Conservation (phyloP, 1,140 invertebrate genomes). For the Cyclargus thomasi region DNA sequence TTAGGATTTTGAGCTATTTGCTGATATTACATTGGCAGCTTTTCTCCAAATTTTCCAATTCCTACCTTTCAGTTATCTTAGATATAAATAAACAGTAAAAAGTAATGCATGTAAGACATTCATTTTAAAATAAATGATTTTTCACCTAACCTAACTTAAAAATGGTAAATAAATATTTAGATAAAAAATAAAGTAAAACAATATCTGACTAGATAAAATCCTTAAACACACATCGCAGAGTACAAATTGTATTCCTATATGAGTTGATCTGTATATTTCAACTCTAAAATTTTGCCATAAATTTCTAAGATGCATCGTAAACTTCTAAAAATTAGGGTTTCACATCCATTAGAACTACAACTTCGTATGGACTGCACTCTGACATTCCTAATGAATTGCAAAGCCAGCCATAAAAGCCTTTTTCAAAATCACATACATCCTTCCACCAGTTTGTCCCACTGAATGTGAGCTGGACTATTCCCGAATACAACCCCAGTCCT, state of each 20-base stretch:
- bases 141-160: too few species aligned
- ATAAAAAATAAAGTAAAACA: too few species aligned
- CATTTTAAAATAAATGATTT: too few species aligned
- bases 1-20: too few species aligned
- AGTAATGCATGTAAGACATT: too few species aligned
- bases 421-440: slow-evolving; percentile 84
- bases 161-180: too few species aligned
- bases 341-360: slow-evolving; percentile 72
- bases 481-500: slow-evolving; percentile 81
- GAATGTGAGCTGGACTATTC: slow-evolving; percentile 81
- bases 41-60: too few species aligned
- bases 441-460: slow-evolving; percentile 81
- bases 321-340: slow-evolving; percentile 38
- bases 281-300: slow-evolving; percentile 2
- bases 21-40: too few species aligned
- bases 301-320: slow-evolving; percentile 31
- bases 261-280: slow-evolving; percentile 16
- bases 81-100: too few species aligned
- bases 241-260: slow-evolving; percentile 12
- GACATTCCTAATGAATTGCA: slow-evolving; percentile 80
- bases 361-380: slow-evolving; percentile 83
- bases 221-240: slow-evolving; percentile 1
- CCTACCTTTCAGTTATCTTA: too few species aligned
- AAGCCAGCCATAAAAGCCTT: slow-evolving; percentile 87
- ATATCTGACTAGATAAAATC: slow-evolving; percentile 22